A percentile compares a stretch with the other conserved stretches of the same genome.
Evolutionary conservation across 2,797 vertebrate genomes (phyloP).

Genomic region (Florisuga fusca): DNA sequence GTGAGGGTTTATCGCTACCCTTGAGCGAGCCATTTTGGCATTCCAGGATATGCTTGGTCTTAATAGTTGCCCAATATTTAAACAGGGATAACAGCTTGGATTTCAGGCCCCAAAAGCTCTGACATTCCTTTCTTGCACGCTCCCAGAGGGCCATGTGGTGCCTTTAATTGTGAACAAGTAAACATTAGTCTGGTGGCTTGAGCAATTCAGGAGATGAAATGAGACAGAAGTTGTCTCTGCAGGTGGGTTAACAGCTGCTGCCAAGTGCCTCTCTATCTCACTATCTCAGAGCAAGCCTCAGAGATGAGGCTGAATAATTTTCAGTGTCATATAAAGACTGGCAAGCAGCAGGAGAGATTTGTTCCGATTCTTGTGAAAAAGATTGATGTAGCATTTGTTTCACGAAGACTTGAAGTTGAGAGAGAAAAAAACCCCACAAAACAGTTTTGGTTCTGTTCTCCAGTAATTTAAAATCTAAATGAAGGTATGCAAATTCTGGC

Average conservation of each 20-base stretch:
- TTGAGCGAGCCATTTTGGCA: neutral
- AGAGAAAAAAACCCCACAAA: neutral
- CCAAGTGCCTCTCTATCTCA: constrained; percentile 63
- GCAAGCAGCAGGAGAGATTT: constrained; percentile 51
- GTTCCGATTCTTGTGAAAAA: constrained; percentile 49
- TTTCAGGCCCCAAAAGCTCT: constrained; percentile 36
- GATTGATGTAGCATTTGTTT: constrained; percentile 25
- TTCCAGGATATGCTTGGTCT: neutral
- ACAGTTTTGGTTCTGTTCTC: neutral
- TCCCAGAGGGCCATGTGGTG: constrained; percentile 49
- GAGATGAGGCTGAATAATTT: constrained; percentile 51
- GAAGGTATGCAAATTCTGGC: constrained; percentile 18
- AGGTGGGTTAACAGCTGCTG: constrained; percentile 79
- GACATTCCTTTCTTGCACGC: constrained; percentile 40
- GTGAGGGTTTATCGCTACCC: constrained; percentile 20
- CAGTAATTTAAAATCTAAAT: constrained; percentile 17
- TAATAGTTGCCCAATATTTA: constrained; percentile 53
- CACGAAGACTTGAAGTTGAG: neutral
- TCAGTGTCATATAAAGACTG: constrained; percentile 45
- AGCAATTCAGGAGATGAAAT: constrained; percentile 78
- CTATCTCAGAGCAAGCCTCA: constrained; percentile 40
- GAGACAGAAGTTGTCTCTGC: constrained; percentile 78
- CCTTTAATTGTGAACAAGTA: constrained; percentile 78
- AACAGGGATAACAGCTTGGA: constrained; percentile 34
- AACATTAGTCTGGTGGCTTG: constrained; percentile 73